These are phyloP conservation scores for Schizotus pectinicornis DNA, from an alignment of 2,888 invertebrate genomes.

Conservation along the genomic window DNA sequence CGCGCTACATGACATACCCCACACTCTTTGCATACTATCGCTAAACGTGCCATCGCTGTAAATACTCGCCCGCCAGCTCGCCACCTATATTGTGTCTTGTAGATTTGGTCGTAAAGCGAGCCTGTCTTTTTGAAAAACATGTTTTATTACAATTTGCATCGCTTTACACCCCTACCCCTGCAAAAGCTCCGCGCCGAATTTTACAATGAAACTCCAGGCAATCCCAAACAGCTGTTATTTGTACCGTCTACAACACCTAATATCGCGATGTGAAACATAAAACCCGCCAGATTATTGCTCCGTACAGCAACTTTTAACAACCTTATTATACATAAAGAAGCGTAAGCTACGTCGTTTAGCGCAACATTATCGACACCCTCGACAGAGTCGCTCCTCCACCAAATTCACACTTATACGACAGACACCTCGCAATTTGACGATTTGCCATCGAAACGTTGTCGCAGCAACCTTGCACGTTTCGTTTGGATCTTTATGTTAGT, in stretches of 20 bases:
- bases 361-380: conserved; percentile 12
- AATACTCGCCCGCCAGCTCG: conserved; percentile 25
- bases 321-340: conserved; percentile 44
- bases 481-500: no score
- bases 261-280: conserved; percentile 44
- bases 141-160: conserved; percentile 45
- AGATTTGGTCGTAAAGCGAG: conserved; percentile 38
- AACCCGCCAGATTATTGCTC: conserved; percentile 41
- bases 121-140: conserved; percentile 43
- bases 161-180: conserved; percentile 42
- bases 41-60: conserved; percentile 33
- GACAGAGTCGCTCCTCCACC: not conserved
- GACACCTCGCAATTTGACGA: not conserved
- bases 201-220: conserved; percentile 41
- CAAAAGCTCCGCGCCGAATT: conserved; percentile 38
- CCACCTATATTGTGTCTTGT: conserved; percentile 31
- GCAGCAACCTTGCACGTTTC: no score
- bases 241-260: conserved; percentile 43
- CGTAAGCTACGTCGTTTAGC: conserved; percentile 23
- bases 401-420: conserved; percentile 4
- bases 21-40: conserved; percentile 44
- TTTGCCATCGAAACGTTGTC: conserved; percentile 11
- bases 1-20: conserved; percentile 57
- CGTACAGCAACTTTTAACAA: conserved; percentile 41
- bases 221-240: conserved; percentile 46